These are phyloP conservation scores for Gallinago solitaria DNA, from an alignment of 2,797 vertebrate genomes.

Conservation along the genomic window DNA sequence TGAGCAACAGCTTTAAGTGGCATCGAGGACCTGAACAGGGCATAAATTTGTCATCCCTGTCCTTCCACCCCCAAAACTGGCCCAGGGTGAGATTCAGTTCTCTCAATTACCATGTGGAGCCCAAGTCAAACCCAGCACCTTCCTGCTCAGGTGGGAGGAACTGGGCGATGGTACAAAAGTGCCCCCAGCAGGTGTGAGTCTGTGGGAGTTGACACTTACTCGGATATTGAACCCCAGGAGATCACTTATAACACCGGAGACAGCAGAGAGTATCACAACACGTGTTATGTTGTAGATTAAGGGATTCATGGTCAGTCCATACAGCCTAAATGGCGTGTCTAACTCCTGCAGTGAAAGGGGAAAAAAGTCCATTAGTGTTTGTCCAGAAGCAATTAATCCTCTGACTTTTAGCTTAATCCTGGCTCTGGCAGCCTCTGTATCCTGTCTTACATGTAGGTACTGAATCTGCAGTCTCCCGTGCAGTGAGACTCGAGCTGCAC, in stretches of 20 bases:
- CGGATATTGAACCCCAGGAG: conserved; percentile 97
- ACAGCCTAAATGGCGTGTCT: conserved; percentile 93
- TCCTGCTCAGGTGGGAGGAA: background rate
- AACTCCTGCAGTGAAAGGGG: conserved; percentile 82
- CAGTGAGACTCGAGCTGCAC: background rate
- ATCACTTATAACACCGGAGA: conserved; percentile 96
- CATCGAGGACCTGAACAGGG: background rate
- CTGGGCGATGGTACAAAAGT: fast-evolving
- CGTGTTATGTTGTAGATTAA: conserved; percentile 97
- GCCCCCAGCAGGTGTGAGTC: too few relatives aligned
- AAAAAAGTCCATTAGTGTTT: background rate
- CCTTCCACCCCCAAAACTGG: fast-evolving
- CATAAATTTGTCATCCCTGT: background rate
- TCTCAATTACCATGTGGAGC: background rate
- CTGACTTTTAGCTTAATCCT: background rate
- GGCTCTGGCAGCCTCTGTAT: background rate
- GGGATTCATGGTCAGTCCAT: conserved; percentile 96
- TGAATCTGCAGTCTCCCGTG: background rate
- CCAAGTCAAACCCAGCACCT: fast-evolving
- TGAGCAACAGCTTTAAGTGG: background rate
- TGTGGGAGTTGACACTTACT: conserved; percentile 75
- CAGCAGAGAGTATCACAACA: conserved; percentile 95
- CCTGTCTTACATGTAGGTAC: fast-evolving
- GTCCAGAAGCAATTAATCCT: background rate
- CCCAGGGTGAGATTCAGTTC: background rate